These are phyloP conservation scores for Remorina albescens DNA, from an alignment of 2,797 vertebrate species.

Conservation along the genomic window DNA sequence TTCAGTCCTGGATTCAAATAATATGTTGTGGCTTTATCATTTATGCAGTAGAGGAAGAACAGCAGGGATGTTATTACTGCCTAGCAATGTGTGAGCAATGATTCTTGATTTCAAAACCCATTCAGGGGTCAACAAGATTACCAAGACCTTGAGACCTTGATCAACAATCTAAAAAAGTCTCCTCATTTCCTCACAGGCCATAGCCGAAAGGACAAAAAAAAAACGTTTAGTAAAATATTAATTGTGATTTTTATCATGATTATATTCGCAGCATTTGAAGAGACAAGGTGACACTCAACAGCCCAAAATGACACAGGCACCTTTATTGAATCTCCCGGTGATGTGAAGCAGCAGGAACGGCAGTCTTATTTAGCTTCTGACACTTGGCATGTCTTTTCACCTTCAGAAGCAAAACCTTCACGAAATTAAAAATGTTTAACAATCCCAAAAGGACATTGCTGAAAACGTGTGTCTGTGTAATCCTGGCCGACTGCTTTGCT, in stretches of 20 bases:
- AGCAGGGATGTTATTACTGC: not conserved
- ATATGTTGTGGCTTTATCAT: not conserved
- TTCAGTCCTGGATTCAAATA: not conserved
- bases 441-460: not conserved
- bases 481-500: too few relatives aligned
- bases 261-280: not conserved
- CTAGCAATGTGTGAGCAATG: too few relatives aligned
- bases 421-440: not conserved
- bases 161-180: too few relatives aligned
- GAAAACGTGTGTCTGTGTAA: too few relatives aligned
- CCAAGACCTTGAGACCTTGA: too few relatives aligned
- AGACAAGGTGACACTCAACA: slow-evolving; percentile 33
- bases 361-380: too few relatives aligned
- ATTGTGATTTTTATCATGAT: too few relatives aligned
- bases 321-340: slow-evolving; percentile 30
- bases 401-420: too few relatives aligned
- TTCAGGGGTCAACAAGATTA: too few relatives aligned
- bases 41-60: not conserved
- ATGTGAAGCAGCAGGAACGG: slow-evolving; percentile 41
- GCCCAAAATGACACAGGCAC: slow-evolving; percentile 10
- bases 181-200: too few relatives aligned
- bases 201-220: not conserved
- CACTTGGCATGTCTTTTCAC: not conserved
- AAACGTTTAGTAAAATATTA: not conserved
- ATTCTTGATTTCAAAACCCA: not conserved